phyloP scores from a whole-genome alignment of 2,113 vertebrate genomes.

The Heterotis niloticus region DNA sequence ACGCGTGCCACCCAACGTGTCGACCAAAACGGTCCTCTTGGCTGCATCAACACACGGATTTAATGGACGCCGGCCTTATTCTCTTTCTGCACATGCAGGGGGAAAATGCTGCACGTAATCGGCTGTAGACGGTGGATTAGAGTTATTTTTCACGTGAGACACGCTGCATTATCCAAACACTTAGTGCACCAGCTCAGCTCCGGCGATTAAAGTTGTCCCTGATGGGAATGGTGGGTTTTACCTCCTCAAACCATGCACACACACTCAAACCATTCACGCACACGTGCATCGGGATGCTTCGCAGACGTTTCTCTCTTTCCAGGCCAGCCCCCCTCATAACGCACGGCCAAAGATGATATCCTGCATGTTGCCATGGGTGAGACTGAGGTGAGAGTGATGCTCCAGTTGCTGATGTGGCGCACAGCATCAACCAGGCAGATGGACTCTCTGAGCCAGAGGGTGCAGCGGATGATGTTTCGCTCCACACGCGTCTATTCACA shows the following conservation, averaged over 20 bases:
- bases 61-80: not conserved
- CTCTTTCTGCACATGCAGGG: conserved; percentile 7
- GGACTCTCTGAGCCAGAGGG: not conserved
- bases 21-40: conserved; percentile 5
- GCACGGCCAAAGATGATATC: not conserved
- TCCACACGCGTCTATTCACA: not conserved
- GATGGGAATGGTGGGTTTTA: not conserved
- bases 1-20: not conserved
- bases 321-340: not conserved
- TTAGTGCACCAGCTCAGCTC: not conserved
- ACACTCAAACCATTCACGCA: not conserved
- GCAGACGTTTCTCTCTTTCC: not conserved
- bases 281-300: not conserved
- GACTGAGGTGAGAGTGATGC: not conserved
- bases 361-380: not conserved
- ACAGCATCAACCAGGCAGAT: not conserved
- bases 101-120: conserved; percentile 42
- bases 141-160: conserved; percentile 39
- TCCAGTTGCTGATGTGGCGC: not conserved
- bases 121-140: conserved; percentile 52
- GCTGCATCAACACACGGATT: not conserved
- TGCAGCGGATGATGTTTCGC: not conserved
- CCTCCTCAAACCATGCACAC: not conserved
- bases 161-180: conserved; percentile 26
- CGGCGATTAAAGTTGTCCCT: conserved; percentile 1